Evolutionary conservation across 2,113 vertebrate genomes (phyloP).

Genomic region (Sakesphorus luctuosus): DNA sequence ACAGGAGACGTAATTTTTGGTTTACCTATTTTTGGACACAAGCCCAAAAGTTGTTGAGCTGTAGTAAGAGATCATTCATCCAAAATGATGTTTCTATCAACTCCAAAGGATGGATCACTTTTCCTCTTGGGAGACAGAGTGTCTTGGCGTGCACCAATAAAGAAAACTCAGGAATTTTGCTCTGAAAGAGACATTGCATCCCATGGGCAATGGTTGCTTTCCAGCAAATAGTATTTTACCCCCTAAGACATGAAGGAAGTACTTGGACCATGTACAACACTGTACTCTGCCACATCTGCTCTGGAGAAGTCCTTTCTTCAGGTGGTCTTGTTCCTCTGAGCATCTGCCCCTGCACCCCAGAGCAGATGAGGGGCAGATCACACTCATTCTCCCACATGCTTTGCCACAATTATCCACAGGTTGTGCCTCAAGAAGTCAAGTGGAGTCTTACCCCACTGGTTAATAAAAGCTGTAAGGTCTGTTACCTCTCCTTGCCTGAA

Average conservation of each 20-base stretch:
- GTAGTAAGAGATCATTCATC: background rate
- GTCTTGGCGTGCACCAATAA: background rate
- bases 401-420: background rate
- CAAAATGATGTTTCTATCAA: background rate
- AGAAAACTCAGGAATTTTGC: background rate
- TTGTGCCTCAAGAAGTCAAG: background rate
- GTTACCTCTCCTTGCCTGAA: background rate
- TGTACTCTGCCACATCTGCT: background rate
- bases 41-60: background rate
- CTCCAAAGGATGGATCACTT: background rate
- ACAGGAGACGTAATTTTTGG: background rate
- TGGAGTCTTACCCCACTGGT: background rate
- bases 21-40: background rate
- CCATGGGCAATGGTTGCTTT: background rate
- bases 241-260: background rate
- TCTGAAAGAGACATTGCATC: background rate
- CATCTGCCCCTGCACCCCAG: background rate
- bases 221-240: background rate
- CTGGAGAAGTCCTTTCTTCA: background rate
- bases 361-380: background rate
- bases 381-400: background rate
- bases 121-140: background rate
- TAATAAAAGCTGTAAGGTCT: background rate
- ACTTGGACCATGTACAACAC: background rate
- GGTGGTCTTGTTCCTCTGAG: background rate